These are phyloP conservation scores for Myotis lucifugus DNA, from an alignment of 2,113 vertebrate genomes.

Conservation along the genomic window DNA sequence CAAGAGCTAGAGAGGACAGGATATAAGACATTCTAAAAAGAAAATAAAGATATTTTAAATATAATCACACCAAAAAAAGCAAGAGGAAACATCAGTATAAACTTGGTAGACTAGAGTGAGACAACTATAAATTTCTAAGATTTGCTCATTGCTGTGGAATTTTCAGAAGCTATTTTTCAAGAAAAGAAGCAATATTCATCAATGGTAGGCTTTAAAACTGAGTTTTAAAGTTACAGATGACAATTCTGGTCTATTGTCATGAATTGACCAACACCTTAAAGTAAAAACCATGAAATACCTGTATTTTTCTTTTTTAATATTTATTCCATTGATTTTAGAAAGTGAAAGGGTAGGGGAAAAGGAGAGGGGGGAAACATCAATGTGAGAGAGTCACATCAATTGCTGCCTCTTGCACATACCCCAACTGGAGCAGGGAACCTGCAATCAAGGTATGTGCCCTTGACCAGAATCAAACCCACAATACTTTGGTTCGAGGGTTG, in stretches of 20 bases:
- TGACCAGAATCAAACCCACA: no score
- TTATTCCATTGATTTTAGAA: no score
- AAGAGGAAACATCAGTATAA: conserved; percentile 13
- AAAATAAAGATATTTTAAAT: conserved; percentile 15
- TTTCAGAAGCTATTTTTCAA: neutral
- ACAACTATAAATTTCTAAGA: conserved; percentile 28
- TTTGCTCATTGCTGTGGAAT: neutral
- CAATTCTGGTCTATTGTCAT: neutral
- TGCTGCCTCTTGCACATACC: no score
- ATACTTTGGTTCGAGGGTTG: no score
- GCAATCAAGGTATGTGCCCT: no score
- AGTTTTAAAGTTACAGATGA: neutral
- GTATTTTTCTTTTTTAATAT: neutral
- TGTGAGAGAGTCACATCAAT: no score
- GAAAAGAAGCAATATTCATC: neutral
- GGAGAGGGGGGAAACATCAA: no score
- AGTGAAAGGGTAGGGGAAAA: no score
- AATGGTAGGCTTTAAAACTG: neutral
- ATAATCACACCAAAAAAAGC: conserved; percentile 1
- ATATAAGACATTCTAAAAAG: neutral
- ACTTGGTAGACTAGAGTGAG: neutral
- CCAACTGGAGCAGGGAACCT: no score
- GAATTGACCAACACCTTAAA: neutral
- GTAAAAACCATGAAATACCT: neutral
- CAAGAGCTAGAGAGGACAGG: neutral